Percentiles rank a stretch among this genome's conserved stretches.
Evolutionary conservation across 2,797 vertebrate species (phyloP).

Genomic region (Lepidocolaptes lacrymiger): DNA sequence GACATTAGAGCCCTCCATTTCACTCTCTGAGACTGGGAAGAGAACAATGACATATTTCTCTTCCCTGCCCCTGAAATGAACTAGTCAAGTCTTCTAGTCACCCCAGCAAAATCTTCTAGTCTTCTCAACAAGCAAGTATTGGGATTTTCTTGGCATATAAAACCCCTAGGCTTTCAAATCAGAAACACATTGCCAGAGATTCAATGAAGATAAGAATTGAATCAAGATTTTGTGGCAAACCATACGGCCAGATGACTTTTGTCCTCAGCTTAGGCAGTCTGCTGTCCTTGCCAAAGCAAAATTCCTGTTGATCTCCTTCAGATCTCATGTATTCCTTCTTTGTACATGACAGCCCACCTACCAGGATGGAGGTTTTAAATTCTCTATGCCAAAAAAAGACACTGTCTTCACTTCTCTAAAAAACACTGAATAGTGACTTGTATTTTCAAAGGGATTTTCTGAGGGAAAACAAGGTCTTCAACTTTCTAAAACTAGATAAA

Average conservation of each 20-base stretch:
- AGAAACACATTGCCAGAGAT: not conserved
- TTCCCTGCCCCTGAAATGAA: not conserved
- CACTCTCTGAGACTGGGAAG: not conserved
- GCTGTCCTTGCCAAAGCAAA: not conserved
- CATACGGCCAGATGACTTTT: not conserved
- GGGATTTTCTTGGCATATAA: not conserved
- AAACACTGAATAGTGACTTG: not conserved
- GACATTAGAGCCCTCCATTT: not conserved
- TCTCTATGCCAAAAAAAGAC: not conserved
- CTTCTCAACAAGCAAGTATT: not conserved
- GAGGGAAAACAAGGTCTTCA: not conserved
- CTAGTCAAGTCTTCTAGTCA: not conserved
- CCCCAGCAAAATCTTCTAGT: not conserved
- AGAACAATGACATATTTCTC: not conserved
- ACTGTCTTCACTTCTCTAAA: not conserved
- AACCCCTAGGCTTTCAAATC: not conserved
- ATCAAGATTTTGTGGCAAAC: not conserved
- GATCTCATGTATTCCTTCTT: not conserved
- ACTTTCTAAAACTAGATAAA: not conserved
- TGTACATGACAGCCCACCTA: not conserved
- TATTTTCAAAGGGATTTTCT: not conserved
- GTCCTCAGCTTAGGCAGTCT: not conserved
- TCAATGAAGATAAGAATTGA: not conserved
- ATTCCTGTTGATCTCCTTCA: not conserved
- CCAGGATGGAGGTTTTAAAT: not conserved